These are phyloP conservation scores for Polyommatus iphigenia DNA, from an alignment of 2,888 invertebrate species.

Conservation along the genomic window DNA sequence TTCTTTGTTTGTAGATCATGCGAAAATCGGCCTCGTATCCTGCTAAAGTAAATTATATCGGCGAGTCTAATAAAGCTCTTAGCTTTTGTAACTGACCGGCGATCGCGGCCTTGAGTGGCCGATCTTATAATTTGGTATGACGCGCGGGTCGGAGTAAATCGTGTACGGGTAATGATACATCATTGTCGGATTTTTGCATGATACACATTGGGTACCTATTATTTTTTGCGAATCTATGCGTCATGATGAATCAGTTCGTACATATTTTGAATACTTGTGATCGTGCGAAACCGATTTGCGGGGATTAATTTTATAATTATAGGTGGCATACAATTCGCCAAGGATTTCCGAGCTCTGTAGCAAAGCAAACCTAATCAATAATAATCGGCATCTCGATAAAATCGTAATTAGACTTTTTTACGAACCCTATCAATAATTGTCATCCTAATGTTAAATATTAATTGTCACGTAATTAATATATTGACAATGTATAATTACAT, in stretches of 20 bases:
- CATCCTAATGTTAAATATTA: neutral
- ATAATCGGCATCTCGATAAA: neutral
- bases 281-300: neutral
- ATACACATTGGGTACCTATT: constrained; percentile 31
- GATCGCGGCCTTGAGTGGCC: constrained; percentile 40
- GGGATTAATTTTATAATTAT: neutral
- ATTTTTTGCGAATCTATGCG: constrained; percentile 31
- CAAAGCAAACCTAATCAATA: neutral
- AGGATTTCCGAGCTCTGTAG: neutral
- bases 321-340: neutral
- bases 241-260: constrained; percentile 24
- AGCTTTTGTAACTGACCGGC: constrained; percentile 41
- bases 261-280: neutral
- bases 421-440: neutral
- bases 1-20: constrained; percentile 12
- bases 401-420: no score
- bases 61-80: constrained; percentile 5
- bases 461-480: neutral
- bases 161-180: constrained; percentile 33
- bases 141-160: constrained; percentile 39
- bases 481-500: neutral
- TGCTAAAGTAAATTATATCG: neutral
- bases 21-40: neutral
- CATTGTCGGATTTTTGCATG: constrained; percentile 34
- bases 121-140: constrained; percentile 41